Conservation (phyloP, 2,113 vertebrate species). For the Saiga tatarica region DNA sequence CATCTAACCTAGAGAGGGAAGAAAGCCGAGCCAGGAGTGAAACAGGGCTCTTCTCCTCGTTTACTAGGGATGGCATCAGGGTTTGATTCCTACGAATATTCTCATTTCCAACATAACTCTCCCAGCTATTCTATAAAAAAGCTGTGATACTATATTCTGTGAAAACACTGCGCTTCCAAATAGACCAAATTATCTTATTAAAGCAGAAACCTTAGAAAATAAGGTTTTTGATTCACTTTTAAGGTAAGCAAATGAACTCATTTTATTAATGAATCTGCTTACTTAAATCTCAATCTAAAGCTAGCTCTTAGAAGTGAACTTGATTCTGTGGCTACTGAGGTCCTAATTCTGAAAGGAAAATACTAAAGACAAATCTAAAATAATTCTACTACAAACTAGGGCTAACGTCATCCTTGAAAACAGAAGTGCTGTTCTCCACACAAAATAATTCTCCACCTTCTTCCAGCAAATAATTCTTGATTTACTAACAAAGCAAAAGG, state of each 20-base stretch:
- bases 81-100: background rate
- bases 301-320: background rate
- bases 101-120: background rate
- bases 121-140: background rate
- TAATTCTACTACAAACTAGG: background rate
- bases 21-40: background rate
- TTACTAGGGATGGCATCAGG: background rate
- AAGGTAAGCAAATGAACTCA: background rate
- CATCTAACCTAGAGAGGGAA: conserved; percentile 86
- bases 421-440: background rate
- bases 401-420: background rate
- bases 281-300: conserved; percentile 2
- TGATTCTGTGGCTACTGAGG: background rate
- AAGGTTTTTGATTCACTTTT: background rate
- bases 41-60: background rate
- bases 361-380: background rate
- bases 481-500: background rate
- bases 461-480: background rate
- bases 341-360: background rate
- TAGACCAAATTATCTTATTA: background rate
- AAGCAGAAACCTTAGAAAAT: background rate
- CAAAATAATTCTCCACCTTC: background rate
- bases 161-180: background rate
- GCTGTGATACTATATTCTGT: background rate
- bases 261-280: conserved; percentile 26